Conservation (phyloP, 2,888 invertebrate species). For the Helicoverpa assulta region DNA sequence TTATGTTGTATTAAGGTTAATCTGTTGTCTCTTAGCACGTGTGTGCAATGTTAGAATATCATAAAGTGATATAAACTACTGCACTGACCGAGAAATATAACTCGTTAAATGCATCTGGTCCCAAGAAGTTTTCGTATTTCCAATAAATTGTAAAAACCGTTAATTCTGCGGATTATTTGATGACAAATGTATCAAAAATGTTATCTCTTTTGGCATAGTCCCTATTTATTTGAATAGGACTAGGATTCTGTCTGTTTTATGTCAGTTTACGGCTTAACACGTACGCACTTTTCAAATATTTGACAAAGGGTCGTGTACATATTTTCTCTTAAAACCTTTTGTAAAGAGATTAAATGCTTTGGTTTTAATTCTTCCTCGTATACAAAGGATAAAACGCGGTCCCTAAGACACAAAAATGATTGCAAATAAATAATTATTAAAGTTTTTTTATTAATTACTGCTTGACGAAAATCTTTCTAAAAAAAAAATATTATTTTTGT, state of each 20-base stretch:
- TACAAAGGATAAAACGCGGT: constrained; percentile 6
- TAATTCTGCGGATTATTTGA: no score
- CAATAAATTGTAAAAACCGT: neutral
- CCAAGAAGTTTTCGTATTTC: neutral
- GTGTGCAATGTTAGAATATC: no score
- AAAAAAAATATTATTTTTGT: neutral
- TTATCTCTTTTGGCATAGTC: neutral
- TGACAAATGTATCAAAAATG: neutral
- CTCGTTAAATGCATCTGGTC: neutral
- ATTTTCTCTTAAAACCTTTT: constrained; percentile 29
- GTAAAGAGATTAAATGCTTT: constrained; percentile 19
- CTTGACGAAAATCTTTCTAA: neutral
- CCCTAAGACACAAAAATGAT: neutral
- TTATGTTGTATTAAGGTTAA: neutral
- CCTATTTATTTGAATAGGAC: constrained; percentile 6
- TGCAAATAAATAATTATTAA: constrained; percentile 22
- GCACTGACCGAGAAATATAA: neutral
- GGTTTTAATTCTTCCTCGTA: constrained; percentile 15
- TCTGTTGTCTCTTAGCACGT: neutral
- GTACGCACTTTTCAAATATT: constrained; percentile 11
- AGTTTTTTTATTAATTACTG: constrained; percentile 8
- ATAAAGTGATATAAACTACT: neutral
- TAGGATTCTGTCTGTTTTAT: constrained; percentile 3
- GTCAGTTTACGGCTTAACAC: constrained; percentile 1
- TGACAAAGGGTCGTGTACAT: constrained; percentile 20